Conservation (phyloP, 2,113 vertebrate species). For the Hyaena hyaena region DNA sequence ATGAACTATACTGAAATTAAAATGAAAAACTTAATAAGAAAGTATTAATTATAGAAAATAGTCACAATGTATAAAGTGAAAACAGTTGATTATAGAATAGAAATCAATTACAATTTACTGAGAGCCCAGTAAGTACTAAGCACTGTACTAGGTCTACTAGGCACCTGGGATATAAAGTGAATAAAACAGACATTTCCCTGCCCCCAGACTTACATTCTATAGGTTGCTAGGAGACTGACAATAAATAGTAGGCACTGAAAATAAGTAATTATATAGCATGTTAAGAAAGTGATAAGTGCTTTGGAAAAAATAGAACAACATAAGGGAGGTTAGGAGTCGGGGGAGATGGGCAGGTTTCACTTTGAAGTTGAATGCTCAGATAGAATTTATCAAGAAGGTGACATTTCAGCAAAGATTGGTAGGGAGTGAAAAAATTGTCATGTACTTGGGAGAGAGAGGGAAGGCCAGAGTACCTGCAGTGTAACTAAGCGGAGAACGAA, state of each 20-base stretch:
- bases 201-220: background rate
- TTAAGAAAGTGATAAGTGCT: background rate
- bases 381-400: background rate
- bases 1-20: background rate
- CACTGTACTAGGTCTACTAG: background rate
- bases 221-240: background rate
- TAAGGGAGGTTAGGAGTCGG: background rate
- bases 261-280: background rate
- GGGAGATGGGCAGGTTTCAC: background rate
- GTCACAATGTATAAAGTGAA: background rate
- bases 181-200: background rate
- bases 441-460: background rate
- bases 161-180: background rate
- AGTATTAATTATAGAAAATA: background rate
- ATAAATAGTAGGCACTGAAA: background rate
- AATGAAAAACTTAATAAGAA: background rate
- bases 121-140: background rate
- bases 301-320: background rate
- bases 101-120: background rate
- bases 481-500: background rate
- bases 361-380: background rate
- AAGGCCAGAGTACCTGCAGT: background rate
- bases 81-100: background rate
- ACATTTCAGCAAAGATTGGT: background rate
- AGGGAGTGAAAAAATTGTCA: background rate